phyloP scores from a whole-genome alignment of 2,113 vertebrate genomes.

The Eidolon helvum region DNA sequence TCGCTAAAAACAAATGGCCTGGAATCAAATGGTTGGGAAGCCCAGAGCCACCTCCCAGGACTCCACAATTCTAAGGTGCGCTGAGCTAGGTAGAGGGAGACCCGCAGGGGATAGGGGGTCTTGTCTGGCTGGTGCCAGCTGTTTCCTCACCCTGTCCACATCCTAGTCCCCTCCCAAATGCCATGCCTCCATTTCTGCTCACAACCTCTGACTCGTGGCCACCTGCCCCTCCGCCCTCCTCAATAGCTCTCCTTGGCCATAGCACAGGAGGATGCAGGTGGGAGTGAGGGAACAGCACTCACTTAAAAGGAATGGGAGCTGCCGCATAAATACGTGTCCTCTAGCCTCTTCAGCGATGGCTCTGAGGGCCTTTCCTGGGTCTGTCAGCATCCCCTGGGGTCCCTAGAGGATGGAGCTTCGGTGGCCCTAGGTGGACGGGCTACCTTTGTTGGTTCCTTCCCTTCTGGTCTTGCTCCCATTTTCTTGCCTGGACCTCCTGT shows the following conservation, averaged over 20 bases:
- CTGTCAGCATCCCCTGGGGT: rapidly evolving
- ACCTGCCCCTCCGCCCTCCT: neutral
- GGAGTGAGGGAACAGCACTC: neutral
- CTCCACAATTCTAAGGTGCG: neutral
- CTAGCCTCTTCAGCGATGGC: neutral
- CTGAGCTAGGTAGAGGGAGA: neutral
- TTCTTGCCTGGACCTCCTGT: neutral
- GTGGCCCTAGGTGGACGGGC: neutral
- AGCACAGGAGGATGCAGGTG: rapidly evolving
- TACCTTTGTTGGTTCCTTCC: neutral
- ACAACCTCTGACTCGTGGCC: neutral
- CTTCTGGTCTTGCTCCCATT: neutral
- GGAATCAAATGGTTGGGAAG: neutral
- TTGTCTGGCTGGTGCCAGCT: neutral
- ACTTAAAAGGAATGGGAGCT: neutral
- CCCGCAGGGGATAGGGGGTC: neutral
- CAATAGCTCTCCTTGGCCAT: neutral
- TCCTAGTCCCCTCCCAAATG: neutral
- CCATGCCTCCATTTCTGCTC: neutral
- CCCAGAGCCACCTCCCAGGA: neutral
- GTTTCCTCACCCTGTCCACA: neutral
- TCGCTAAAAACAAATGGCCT: neutral
- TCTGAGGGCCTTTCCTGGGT: neutral
- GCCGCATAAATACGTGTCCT: no score
- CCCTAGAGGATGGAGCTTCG: neutral